A percentile compares a stretch with the other conserved stretches of the same genome.
These are phyloP conservation scores for Sycophila texana DNA, from an alignment of 2,888 invertebrate genomes.

Conservation along the genomic window DNA sequence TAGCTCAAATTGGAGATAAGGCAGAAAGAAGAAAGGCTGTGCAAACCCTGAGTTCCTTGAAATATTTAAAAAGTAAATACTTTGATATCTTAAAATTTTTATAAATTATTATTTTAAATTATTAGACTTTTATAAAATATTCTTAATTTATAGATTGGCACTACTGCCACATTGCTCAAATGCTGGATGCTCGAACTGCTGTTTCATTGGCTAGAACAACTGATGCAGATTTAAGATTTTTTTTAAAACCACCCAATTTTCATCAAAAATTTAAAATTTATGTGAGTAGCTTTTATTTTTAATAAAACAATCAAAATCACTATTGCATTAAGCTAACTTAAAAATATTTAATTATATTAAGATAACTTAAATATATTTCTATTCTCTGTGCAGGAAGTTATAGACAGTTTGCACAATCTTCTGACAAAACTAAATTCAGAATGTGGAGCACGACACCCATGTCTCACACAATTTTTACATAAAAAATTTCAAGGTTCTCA, in stretches of 20 bases:
- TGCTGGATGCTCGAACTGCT: conserved; percentile 85
- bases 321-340: conserved; percentile 66
- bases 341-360: too few relatives aligned
- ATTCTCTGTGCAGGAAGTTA: conserved; percentile 64
- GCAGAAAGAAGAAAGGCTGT: conserved; percentile 82
- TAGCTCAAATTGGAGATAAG: conserved; percentile 82
- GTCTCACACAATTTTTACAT: conserved; percentile 69
- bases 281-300: conserved; percentile 66
- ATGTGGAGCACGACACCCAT: conserved; percentile 68
- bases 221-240: conserved; percentile 84
- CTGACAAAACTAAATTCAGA: conserved; percentile 65
- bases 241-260: conserved; percentile 82
- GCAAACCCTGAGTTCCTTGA: conserved; percentile 81
- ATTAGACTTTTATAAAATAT: conserved; percentile 26
- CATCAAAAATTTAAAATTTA: conserved; percentile 74
- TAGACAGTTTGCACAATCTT: conserved; percentile 67
- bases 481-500: conserved; percentile 68
- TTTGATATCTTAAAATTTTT: conserved; percentile 16
- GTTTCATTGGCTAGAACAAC: conserved; percentile 85
- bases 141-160: conserved; percentile 76
- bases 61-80: conserved; percentile 79
- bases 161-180: conserved; percentile 86
- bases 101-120: conserved; percentile 16
- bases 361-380: conserved; percentile 58
- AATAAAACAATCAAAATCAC: neutral